Evolutionary conservation across 2,113 vertebrate genomes (phyloP).

Genomic region (Sterna hirundo): DNA sequence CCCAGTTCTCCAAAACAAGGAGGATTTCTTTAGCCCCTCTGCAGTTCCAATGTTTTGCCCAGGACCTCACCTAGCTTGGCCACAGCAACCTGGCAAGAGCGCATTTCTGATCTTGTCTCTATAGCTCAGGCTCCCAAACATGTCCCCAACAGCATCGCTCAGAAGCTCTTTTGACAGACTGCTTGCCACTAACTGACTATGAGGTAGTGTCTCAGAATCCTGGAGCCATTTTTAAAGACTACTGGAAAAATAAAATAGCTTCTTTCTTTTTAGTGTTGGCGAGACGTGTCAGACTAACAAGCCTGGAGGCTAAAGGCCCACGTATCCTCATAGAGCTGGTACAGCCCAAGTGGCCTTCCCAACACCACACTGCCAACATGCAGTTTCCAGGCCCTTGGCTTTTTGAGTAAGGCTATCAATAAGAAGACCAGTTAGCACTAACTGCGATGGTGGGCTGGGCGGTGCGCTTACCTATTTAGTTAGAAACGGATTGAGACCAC

Average conservation of each 20-base stretch:
- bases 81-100: constrained; percentile 20
- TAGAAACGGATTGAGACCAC: constrained; percentile 41
- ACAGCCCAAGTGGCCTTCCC: constrained; percentile 47
- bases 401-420: background rate
- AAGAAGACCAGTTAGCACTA: background rate
- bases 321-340: constrained; percentile 28
- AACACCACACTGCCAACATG: constrained; percentile 4
- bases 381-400: constrained; percentile 22
- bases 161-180: constrained; percentile 76
- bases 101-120: constrained; percentile 30
- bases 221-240: constrained; percentile 80
- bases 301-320: constrained; percentile 62
- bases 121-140: constrained; percentile 57
- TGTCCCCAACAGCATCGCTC: constrained; percentile 67
- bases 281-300: constrained; percentile 41
- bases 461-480: background rate
- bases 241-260: constrained; percentile 68
- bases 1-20: background rate
- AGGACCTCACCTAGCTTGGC: constrained; percentile 34
- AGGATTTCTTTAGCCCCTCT: constrained; percentile 44
- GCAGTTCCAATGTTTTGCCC: background rate
- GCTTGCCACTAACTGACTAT: constrained; percentile 75
- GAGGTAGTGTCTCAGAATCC: constrained; percentile 83
- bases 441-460: constrained; percentile 11
- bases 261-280: constrained; percentile 62